Evolutionary conservation across 2,888 invertebrate genomes (phyloP), one percentile per base, ranked within the genome.

Genomic region (Dermolepida albohirtum): DNA sequence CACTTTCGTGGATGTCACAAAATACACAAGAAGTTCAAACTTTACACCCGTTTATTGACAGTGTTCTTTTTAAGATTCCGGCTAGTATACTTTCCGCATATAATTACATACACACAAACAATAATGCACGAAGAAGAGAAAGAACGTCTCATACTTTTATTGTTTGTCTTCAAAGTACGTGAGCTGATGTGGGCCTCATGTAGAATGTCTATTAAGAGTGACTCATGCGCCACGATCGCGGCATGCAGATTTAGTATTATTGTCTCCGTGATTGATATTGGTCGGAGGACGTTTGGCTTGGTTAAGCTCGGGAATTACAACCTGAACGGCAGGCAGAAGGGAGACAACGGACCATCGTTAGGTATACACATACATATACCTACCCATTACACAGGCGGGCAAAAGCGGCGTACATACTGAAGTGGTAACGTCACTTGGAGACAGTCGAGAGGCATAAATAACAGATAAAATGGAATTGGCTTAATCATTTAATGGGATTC

Each of bases 221-320:
- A 77, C 71, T 77, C 77, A 77, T 78, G 78, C 72, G 55, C 76
- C 79, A 79, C 79, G 77, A 78, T 74, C 74, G 67, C 64, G 68
- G 80, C 79, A 81, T 81, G 81, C 80, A 81, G 81, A 82, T 81
- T 81, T 81, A 81, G 77, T 81, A 80, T 82, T 82, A 82, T 81
- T 79, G 81, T 80, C 74, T 72, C 74, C 75, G 79, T 82, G 81
- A 82, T 82, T 81, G 82, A 82, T 82, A 79, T 67, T 59, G 50
- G 67, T 63, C 55, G 49, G 69, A 43, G 66, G 66, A 57, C 50
- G 64, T 51, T 64, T 43, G 52, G 64, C 51, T 64, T 34, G 52
- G 43, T 43, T 16, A 57, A 47, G 55, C 34, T 54, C 16, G 44
- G 44, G 64, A 64, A 64, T 64, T 54, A 64, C 64, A 17, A 52